These are phyloP conservation scores for Microcebus tavaratra DNA, from an alignment of 2,113 vertebrate genomes.

Conservation along the genomic window DNA sequence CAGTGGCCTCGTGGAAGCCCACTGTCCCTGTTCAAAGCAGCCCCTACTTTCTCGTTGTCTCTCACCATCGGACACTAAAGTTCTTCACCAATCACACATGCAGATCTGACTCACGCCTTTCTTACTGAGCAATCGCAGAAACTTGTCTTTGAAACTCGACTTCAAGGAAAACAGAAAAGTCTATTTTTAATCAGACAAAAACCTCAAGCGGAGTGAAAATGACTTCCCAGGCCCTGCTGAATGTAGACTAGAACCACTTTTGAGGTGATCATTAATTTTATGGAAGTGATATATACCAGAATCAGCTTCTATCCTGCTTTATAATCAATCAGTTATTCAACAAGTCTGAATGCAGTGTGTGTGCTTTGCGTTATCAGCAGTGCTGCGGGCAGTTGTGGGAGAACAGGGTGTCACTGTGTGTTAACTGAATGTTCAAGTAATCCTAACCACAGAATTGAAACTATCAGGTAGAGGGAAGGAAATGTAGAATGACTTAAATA, in stretches of 20 bases:
- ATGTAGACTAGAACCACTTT: conserved; percentile 23
- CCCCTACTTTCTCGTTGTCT: neutral
- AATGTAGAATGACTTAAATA: neutral
- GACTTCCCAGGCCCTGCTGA: neutral
- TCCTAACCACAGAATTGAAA: conserved; percentile 20
- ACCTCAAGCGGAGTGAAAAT: conserved; percentile 14
- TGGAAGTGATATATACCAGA: conserved; percentile 2
- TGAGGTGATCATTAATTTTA: conserved; percentile 50
- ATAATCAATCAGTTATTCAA: conserved; percentile 37
- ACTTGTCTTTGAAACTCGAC: conserved; percentile 41
- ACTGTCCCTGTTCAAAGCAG: neutral
- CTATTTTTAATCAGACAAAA: conserved; percentile 47
- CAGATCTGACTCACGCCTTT: neutral
- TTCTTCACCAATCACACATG: neutral
- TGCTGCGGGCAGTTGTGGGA: rapidly evolving
- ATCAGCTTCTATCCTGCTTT: neutral
- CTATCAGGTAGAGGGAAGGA: neutral
- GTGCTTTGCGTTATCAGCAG: neutral
- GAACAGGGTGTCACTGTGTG: neutral
- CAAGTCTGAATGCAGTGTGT: neutral
- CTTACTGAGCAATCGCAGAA: neutral
- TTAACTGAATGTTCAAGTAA: neutral
- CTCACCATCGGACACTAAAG: neutral
- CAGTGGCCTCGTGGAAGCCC: neutral
- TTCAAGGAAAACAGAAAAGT: conserved; percentile 17